Conservation (phyloP, 92 coral and sea anemone species). For the Pocillopora meandrina region DNA sequence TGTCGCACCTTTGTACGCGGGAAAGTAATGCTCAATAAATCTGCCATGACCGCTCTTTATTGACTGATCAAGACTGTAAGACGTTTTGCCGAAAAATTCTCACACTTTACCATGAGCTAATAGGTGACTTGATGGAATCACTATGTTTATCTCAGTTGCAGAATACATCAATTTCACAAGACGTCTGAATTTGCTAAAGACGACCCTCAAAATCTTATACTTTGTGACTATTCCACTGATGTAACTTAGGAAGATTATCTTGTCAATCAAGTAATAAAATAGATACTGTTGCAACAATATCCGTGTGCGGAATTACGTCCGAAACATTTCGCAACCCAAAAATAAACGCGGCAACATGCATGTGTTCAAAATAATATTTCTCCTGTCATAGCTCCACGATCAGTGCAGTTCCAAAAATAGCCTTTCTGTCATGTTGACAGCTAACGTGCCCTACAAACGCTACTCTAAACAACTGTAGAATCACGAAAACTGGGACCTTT, state of each 20-base stretch:
- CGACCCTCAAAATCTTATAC: background rate
- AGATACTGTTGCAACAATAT: background rate
- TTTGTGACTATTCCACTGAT: background rate
- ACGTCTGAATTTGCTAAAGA: background rate
- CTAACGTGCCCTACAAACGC: background rate
- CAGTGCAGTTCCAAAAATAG: background rate
- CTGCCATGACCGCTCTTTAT: too few relatives aligned
- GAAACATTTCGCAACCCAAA: background rate
- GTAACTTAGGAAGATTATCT: background rate
- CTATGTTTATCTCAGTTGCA: background rate
- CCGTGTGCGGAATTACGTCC: background rate
- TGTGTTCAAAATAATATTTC: slow-evolving; percentile 14
- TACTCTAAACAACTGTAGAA: background rate
- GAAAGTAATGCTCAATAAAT: too few relatives aligned
- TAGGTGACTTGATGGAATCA: background rate
- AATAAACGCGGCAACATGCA: background rate
- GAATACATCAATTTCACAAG: background rate
- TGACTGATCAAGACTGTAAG: too few relatives aligned
- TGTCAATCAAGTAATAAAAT: slow-evolving; percentile 14
- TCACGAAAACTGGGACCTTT: too few relatives aligned
- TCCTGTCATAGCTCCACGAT: background rate
- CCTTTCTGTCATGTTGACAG: background rate
- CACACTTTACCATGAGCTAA: too few relatives aligned
- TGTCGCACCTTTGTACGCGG: too few relatives aligned
- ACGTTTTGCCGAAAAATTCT: too few relatives aligned